phyloP scores from a whole-genome alignment of 1,140 invertebrate genomes.

The Papilio polytes region DNA sequence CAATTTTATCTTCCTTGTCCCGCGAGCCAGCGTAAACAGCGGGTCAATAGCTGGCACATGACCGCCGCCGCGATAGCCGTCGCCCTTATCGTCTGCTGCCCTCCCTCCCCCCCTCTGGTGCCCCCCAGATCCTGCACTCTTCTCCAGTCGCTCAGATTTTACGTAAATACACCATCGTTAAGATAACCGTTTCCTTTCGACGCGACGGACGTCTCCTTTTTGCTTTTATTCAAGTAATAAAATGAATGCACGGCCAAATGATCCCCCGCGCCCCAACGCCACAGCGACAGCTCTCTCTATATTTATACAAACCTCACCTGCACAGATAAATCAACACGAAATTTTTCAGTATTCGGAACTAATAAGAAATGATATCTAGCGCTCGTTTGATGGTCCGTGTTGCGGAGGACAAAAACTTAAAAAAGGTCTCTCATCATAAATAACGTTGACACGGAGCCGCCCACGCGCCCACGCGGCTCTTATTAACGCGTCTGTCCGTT shows the following conservation, averaged over 20 bases:
- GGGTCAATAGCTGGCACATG: conserved; percentile 80
- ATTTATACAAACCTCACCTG: conserved; percentile 21
- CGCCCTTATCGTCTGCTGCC: conserved; percentile 67
- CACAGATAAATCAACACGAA: conserved; percentile 5
- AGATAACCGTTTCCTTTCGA: conserved; percentile 79
- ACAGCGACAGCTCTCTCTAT: conserved; percentile 41
- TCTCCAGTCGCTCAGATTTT: conserved; percentile 62
- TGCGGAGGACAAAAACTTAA: conserved; percentile 59
- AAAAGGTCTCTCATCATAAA: conserved; percentile 76
- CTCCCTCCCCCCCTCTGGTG: conserved; percentile 64
- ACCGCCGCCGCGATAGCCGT: conserved; percentile 64
- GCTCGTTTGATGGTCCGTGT: conserved; percentile 45
- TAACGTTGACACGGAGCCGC: conserved; percentile 80
- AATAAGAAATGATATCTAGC: conserved; percentile 27
- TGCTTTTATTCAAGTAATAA: conserved; percentile 66
- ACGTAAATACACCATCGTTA: conserved; percentile 78
- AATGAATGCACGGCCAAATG: conserved; percentile 6
- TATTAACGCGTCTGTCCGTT: conserved; percentile 77
- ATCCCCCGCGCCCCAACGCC: neutral
- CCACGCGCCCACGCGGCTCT: conserved; percentile 80
- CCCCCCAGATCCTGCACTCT: neutral
- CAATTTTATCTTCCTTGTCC: conserved; percentile 55
- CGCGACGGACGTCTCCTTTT: conserved; percentile 64
- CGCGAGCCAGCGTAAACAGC: conserved; percentile 62
- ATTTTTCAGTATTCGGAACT: conserved; percentile 5